phyloP scores from a whole-genome alignment of 2,888 invertebrate species.

The Hyposoter didymator region DNA sequence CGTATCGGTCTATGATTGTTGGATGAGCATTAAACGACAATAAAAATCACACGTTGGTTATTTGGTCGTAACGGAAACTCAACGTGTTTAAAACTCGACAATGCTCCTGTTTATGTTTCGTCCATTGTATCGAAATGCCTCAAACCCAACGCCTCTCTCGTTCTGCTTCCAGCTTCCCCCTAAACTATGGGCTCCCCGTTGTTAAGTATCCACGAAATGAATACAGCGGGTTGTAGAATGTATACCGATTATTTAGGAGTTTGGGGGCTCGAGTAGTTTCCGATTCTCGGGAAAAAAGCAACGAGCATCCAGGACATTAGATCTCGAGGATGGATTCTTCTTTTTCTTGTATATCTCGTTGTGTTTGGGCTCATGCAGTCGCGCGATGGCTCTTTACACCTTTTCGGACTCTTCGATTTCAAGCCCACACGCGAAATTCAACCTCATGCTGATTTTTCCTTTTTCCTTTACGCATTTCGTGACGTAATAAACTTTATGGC shows the following conservation, averaged over 20 bases:
- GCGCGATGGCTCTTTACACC: neutral
- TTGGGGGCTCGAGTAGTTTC: conserved; percentile 62
- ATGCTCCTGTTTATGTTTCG: conserved; percentile 58
- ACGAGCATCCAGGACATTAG: neutral
- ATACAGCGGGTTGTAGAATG: conserved; percentile 20
- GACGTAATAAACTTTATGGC: conserved; percentile 45
- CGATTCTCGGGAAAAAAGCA: conserved; percentile 45
- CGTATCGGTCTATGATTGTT: conserved; percentile 24
- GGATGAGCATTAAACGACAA: conserved; percentile 65
- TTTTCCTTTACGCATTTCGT: conserved; percentile 3
- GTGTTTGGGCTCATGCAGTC: conserved; percentile 24
- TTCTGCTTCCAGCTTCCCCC: conserved; percentile 13
- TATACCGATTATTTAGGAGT: conserved; percentile 59
- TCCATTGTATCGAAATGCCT: conserved; percentile 32
- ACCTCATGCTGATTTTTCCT: conserved; percentile 23
- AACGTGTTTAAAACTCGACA: conserved; percentile 53
- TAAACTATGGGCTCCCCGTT: conserved; percentile 12
- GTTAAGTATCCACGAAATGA: conserved; percentile 38
- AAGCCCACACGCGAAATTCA: conserved; percentile 37
- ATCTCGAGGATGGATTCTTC: conserved; percentile 10
- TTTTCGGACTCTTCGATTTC: conserved; percentile 9
- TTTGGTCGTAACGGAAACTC: conserved; percentile 19
- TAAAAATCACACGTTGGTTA: conserved; percentile 51
- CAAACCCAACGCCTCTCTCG: conserved; percentile 55
- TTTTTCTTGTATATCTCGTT: neutral